These are phyloP conservation scores for Sylvilagus bachmani DNA, from an alignment of 2,113 vertebrate species.

Conservation along the genomic window DNA sequence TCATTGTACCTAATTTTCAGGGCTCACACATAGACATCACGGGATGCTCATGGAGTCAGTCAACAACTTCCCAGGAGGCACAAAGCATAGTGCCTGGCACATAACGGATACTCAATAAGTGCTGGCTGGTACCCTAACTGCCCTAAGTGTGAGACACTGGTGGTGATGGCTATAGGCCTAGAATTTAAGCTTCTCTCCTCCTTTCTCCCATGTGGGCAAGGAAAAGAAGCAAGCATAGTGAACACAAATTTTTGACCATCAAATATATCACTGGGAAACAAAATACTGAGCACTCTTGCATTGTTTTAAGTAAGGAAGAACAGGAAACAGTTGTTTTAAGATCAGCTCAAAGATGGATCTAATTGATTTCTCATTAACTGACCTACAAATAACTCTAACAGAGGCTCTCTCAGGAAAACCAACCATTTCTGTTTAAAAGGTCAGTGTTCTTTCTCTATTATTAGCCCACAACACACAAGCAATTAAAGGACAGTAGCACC, in stretches of 20 bases:
- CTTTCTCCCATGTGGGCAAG: background rate
- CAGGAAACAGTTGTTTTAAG: constrained; percentile 69
- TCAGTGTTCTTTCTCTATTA: background rate
- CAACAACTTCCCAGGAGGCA: constrained; percentile 19
- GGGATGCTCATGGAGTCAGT: background rate
- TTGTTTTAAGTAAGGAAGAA: constrained; percentile 65
- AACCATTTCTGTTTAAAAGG: constrained; percentile 16
- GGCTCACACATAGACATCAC: background rate
- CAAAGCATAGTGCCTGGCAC: background rate
- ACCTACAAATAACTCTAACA: constrained; percentile 33
- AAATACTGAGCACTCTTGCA: constrained; percentile 37
- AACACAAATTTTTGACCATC: constrained; percentile 58
- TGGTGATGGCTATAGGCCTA: background rate
- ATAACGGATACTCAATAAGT: background rate
- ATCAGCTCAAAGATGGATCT: constrained; percentile 62
- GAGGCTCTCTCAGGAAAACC: background rate
- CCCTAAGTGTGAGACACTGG: background rate
- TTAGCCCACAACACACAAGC: background rate
- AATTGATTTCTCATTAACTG: constrained; percentile 69
- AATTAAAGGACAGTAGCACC: constrained; percentile 12
- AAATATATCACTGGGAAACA: constrained; percentile 54
- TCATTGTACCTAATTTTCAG: background rate
- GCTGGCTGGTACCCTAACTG: background rate
- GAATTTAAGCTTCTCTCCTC: constrained; percentile 55
- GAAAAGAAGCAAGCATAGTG: constrained; percentile 19